These are phyloP conservation scores for Eolophus roseicapilla DNA, from an alignment of 2,113 vertebrate species.

Conservation along the genomic window DNA sequence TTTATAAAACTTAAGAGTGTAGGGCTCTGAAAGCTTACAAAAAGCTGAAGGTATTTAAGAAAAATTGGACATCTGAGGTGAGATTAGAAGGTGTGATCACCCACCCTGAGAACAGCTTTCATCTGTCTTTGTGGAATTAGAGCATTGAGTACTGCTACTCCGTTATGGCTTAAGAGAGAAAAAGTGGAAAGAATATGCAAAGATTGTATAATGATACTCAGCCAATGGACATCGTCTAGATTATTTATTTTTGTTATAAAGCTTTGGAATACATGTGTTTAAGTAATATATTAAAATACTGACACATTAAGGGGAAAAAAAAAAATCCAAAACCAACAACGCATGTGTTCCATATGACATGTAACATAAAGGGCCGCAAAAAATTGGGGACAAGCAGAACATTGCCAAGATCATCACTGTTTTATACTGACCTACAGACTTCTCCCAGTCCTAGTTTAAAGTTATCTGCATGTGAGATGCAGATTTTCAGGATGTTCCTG, in stretches of 20 bases:
- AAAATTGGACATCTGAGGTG: not conserved
- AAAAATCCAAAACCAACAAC: rapidly evolving
- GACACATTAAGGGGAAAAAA: not conserved
- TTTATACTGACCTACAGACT: not conserved
- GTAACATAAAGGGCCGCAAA: not conserved
- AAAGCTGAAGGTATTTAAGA: not conserved
- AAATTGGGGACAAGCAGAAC: not conserved
- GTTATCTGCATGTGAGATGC: not conserved
- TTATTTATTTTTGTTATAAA: not conserved
- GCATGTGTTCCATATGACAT: not conserved
- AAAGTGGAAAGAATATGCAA: not conserved
- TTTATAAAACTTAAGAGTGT: not conserved
- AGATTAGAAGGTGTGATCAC: not conserved
- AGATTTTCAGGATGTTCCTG: not conserved
- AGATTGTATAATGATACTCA: not conserved
- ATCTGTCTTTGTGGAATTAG: not conserved
- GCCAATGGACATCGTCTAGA: not conserved
- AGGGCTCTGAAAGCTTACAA: not conserved
- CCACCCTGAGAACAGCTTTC: not conserved
- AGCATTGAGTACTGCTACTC: not conserved
- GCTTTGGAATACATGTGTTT: not conserved
- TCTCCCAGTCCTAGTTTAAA: not conserved
- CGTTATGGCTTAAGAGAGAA: not conserved
- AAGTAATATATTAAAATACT: not conserved
- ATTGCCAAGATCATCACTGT: not conserved